Evolutionary conservation across 2,113 vertebrate species (phyloP).

Genomic region (Mola mola): DNA sequence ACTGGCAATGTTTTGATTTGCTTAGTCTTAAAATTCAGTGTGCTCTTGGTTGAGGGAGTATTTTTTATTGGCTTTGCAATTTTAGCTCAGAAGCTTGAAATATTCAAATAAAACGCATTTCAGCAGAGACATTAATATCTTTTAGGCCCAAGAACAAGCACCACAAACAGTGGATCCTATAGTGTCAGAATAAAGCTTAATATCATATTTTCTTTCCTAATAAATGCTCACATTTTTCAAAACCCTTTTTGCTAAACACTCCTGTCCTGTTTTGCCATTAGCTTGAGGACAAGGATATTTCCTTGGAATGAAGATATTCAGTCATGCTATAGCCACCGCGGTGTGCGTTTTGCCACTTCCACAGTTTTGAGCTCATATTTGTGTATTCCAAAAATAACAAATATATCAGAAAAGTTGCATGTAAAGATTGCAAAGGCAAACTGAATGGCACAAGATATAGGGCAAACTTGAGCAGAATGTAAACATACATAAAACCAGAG

Average conservation of each 20-base stretch:
- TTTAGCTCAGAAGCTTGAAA: neutral
- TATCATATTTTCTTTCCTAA: neutral
- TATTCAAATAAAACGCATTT: neutral
- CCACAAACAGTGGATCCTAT: neutral
- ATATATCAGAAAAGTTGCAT: no score
- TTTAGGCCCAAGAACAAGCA: neutral
- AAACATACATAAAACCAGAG: constrained; percentile 9
- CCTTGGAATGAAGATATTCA: no score
- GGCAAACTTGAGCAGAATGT: neutral
- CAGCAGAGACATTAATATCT: neutral
- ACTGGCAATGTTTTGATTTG: neutral
- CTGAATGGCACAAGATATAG: no score
- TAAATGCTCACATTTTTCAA: neutral
- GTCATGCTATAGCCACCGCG: no score
- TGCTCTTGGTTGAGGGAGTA: neutral
- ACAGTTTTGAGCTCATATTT: no score
- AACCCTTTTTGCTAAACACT: neutral
- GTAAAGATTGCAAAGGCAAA: no score
- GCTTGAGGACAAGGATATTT: no score
- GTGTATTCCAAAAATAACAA: no score
- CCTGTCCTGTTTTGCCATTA: no score
- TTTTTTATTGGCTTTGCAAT: neutral
- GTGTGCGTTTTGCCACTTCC: no score
- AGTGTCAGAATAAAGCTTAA: neutral
- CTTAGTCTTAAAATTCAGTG: neutral